Percentiles rank a stretch among this genome's conserved stretches.
Evolutionary conservation across 2,113 vertebrate species (phyloP).

Genomic region (Phyllopteryx taeniolatus): DNA sequence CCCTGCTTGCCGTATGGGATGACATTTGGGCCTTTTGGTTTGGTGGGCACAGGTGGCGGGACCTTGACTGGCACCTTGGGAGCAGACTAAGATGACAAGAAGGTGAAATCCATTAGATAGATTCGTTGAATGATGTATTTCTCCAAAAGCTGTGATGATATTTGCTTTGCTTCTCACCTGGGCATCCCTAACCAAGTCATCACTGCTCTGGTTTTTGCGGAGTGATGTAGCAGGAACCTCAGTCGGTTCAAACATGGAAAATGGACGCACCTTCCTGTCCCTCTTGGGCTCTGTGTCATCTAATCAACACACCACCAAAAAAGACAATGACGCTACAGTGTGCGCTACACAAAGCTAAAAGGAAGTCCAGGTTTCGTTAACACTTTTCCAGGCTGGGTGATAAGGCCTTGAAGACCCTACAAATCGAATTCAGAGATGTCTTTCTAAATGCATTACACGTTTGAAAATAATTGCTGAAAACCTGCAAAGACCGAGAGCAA

Average conservation of each 20-base stretch:
- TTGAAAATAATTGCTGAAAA: no score
- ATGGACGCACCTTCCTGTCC: slow-evolving; percentile 86
- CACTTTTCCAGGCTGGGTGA: no score
- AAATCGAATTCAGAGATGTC: no score
- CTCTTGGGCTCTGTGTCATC: slow-evolving; percentile 80
- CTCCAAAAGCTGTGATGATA: neutral
- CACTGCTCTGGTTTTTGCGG: slow-evolving; percentile 95
- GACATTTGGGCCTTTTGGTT: slow-evolving; percentile 88
- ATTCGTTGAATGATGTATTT: neutral
- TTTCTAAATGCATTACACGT: no score
- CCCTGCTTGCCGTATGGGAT: slow-evolving; percentile 71
- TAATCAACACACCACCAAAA: slow-evolving; percentile 37
- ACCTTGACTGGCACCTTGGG: slow-evolving; percentile 84
- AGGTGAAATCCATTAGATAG: neutral
- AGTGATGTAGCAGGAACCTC: slow-evolving; percentile 75
- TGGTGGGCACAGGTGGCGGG: slow-evolving; percentile 92
- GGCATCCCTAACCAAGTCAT: slow-evolving; percentile 86
- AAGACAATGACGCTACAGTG: neutral
- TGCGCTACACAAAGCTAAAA: neutral
- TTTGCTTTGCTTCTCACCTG: slow-evolving; percentile 73
- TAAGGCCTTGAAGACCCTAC: neutral
- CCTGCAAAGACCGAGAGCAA: no score
- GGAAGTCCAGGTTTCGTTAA: neutral
- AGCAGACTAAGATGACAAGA: slow-evolving; percentile 68
- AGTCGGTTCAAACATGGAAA: slow-evolving; percentile 90